Percentiles rank a stretch among this genome's conserved stretches.
Evolutionary conservation across 2,113 vertebrate species (phyloP).

Genomic region (Proterorhinus semilunaris): DNA sequence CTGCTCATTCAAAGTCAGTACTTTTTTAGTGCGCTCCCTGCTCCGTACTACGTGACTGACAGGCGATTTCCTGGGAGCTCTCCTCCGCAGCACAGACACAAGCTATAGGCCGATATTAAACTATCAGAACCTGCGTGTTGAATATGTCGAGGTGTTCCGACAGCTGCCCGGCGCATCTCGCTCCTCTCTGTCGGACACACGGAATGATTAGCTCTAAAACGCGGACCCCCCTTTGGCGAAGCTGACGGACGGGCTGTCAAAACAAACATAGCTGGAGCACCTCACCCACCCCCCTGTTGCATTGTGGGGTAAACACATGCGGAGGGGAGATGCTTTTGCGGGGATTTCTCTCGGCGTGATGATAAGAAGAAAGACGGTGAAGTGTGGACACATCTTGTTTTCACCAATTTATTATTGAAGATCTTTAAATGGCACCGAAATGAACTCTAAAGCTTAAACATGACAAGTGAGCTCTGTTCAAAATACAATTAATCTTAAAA

Average conservation of each 20-base stretch:
- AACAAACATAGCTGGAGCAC: constrained; percentile 14
- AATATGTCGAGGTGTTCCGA: neutral
- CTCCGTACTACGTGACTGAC: neutral
- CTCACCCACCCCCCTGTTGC: constrained; percentile 3
- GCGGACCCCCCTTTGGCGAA: neutral
- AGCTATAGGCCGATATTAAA: neutral
- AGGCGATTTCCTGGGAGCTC: neutral
- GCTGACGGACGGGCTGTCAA: constrained; percentile 26
- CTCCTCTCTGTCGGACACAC: neutral
- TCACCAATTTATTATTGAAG: too few relatives aligned
- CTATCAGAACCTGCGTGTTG: neutral
- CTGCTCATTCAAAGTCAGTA: too few relatives aligned
- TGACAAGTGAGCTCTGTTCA: too few relatives aligned
- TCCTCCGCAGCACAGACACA: neutral
- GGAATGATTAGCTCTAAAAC: constrained; percentile 8
- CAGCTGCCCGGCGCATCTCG: neutral
- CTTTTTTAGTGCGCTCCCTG: neutral
- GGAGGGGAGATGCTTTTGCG: too few relatives aligned
- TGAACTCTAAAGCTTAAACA: too few relatives aligned
- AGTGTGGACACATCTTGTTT: too few relatives aligned
- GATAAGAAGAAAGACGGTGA: too few relatives aligned
- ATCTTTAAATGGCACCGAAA: too few relatives aligned
- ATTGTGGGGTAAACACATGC: constrained; percentile 3
- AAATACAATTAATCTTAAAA: too few relatives aligned
- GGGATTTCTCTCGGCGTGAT: too few relatives aligned